These are phyloP conservation scores for Columbina picui DNA, from an alignment of 2,113 vertebrate species.

Conservation along the genomic window DNA sequence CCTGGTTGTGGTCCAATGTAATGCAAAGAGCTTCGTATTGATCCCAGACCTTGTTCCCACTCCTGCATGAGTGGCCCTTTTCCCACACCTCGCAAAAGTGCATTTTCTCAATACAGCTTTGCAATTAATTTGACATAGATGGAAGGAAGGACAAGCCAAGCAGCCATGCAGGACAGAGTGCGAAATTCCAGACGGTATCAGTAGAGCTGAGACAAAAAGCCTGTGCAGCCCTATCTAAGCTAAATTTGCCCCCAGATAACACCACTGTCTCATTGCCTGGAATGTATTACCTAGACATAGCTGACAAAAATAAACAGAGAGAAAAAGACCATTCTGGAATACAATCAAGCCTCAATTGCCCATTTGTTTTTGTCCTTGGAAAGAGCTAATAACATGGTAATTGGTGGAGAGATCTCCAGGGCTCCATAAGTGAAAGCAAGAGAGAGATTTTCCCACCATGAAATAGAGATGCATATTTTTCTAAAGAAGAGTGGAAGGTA, in stretches of 20 bases:
- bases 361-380: constrained; percentile 33
- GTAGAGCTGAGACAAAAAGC: neutral
- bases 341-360: constrained; percentile 4
- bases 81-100: neutral
- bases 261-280: neutral
- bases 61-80: neutral
- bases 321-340: neutral
- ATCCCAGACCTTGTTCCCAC: neutral
- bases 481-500: neutral
- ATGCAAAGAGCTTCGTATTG: neutral
- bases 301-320: constrained; percentile 17
- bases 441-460: neutral
- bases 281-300: neutral
- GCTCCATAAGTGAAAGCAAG: neutral
- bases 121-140: neutral
- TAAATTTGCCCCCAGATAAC: neutral
- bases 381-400: constrained; percentile 25
- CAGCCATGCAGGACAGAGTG: neutral
- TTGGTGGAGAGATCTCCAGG: constrained; percentile 33
- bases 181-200: neutral
- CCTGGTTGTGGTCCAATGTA: too few species aligned
- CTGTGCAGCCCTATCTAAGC: neutral
- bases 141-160: neutral
- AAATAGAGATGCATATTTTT: neutral
- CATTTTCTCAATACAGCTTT: neutral